Base-by-base conservation (phyloP, 2,113 vertebrate genomes). In the Aphyosemion australe region DNA sequence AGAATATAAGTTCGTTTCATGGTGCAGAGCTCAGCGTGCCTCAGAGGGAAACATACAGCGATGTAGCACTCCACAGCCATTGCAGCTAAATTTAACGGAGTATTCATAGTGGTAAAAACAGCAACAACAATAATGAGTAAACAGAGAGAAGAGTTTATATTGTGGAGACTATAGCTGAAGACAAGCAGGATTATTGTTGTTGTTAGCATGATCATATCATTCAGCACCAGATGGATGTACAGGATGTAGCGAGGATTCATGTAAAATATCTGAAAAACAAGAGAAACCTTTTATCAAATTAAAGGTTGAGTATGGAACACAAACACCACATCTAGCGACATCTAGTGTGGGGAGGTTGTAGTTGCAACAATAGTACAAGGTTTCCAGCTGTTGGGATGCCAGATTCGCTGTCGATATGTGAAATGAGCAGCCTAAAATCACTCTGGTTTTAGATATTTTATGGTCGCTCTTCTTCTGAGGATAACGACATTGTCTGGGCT, bases 181-280 rank as follows among this genome's bases (percentile, higher is more conserved):
- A 74, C 32, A 16, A 82, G 70, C 4, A 82, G 20, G 60, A 16
- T 45, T 5, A 71, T 14, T 6, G 69, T 7, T 1, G 39, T 12
- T 0, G 62, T 68, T 12, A 78, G 74, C 50, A 81, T 83, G 26
- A 87, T 61, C 51, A 80, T 80, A 37, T 87, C 83, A 3, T 85
- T 87, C 20, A 82, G 2, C 12, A 87, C 83, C 67, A 85, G 67
- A 71, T 87, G 80, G 61, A 78, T 79, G 69, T 78, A 91, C 9
- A 91, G 79, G 50, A 90, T 83, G 74, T 91, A 91, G 20, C 88
- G 85, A 54, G 89, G 85, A 68, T 83, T 89, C 49, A 72, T 9
- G 1, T 59, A 76, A 21, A 91, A 81, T 32, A 80, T 70, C 72
- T 87, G 66, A 6, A 63, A 42, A 50, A 31, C 2, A 62, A 12